A percentile compares a stretch with the other conserved stretches of the same genome.
These are phyloP conservation scores for Liparis tanakae DNA, from an alignment of 2,797 vertebrate species.

Conservation along the genomic window DNA sequence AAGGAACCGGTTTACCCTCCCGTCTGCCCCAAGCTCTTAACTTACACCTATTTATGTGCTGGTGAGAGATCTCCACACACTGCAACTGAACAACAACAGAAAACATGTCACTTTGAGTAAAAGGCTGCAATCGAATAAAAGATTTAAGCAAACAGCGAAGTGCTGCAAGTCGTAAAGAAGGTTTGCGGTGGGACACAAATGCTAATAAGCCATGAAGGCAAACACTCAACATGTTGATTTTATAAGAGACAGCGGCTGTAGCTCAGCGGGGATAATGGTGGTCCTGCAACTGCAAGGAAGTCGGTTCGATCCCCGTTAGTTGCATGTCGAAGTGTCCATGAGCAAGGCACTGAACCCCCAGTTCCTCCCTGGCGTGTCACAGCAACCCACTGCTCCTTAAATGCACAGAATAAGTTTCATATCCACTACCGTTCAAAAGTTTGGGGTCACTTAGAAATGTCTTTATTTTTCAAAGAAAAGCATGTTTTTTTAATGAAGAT, in stretches of 20 bases:
- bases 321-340: no score
- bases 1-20: constrained; percentile 32
- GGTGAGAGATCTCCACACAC: neutral
- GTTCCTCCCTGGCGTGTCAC: no score
- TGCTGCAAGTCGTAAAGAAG: neutral
- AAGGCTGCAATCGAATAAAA: constrained; percentile 3
- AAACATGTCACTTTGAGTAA: neutral
- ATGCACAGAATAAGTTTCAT: no score
- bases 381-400: no score
- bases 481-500: no score
- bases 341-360: no score
- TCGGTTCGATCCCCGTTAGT: no score
- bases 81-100: neutral
- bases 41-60: constrained; percentile 20
- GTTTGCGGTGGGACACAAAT: neutral
- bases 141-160: neutral
- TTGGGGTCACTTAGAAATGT: no score
- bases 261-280: no score
- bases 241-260: neutral
- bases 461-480: no score
- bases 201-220: neutral
- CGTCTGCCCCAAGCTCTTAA: constrained; percentile 32
- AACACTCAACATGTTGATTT: neutral
- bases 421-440: no score
- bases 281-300: no score